Base-by-base conservation (phyloP, 2,113 vertebrate species). In the Eolophus roseicapilla region DNA sequence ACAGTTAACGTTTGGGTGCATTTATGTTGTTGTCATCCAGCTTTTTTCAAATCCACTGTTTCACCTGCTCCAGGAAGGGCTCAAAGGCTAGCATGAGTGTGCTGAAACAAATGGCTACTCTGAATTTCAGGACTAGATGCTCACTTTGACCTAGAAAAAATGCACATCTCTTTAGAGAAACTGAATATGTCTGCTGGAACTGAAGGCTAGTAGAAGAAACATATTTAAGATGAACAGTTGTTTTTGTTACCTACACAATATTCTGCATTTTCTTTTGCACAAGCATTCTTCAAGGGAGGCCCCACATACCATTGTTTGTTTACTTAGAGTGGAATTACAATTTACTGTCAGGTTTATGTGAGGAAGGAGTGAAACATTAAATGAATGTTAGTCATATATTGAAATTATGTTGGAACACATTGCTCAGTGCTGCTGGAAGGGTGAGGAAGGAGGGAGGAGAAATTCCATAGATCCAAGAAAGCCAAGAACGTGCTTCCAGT, bases 291-390 rank as follows among this genome's bases (percentile, higher is more conserved):
- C 46, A 84, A 50, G 35, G 47, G 25, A 82, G 29, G 35, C 17
- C 29, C 31, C 37, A 86, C 18, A 17, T 63, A 27, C 47, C 21
- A 62, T n/a, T 63, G 19, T 64, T 93, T 47, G 7, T 90, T 94
- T 92, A 75, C 53, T 92, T 25, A 28, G 16, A 10, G 15, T 55
- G 63, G n/a, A 96, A 92, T 95, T 78, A 80, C 18, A 83, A 47
- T 86, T 89, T 60, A 57, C 8, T 69, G 64, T 89, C 57, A 64
- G 81, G 47, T 90, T 97, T 94, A 70, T 43, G 28, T 59, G 43
- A 95, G 65, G 39, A 95, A 92, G 64, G 33, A 75, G 37, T 62
- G 52, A 96, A 96, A 93, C 25, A 57, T 84, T 77, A 93, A 59
- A 41, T 27, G 71, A 77, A 76, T 2, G 1, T 88, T 88, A 90